Base-by-base conservation (phyloP, 2,113 vertebrate genomes). In the Rhadina sibilatrix region DNA sequence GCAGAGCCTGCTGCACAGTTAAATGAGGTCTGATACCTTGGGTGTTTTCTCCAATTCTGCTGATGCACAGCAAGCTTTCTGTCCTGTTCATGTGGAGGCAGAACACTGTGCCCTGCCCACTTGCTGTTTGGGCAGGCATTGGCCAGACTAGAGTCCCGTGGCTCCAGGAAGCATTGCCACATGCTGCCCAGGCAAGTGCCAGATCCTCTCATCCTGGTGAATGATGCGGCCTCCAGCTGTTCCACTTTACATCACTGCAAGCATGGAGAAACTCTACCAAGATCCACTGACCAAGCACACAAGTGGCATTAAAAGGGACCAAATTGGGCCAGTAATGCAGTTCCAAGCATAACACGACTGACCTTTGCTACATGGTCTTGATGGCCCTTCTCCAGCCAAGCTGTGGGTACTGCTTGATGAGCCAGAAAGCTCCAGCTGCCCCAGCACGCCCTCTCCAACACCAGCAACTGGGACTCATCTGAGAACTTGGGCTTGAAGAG, bases 1-100 rank as follows among this genome's bases (percentile, higher is more conserved):
- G 60, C 69, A 65, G 37, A 56, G 46, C 30, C 19, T 77, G 80
- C 40, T 49, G 44, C 72, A 40, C 20, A 15, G 37, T 31, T 20
- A 30, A 38, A 27, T 37, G 3, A 11, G 17, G 35, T 56, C 14
- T 0, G 0, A 2, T 7, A 4, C 8, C 33, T 15, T 3, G 9
- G 52, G 42, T 53, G 37, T 69, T 30, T 35, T 25, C 56, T 52
- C 52, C 25, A 3, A 40, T 12, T 40, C 37, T 56, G 54, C 50
- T 31, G 78, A 42, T 17, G 44, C 71, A 17, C 7, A 27, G 59
- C 4, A 10, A 31, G 57, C 8, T 71, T 52, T 54, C 25, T 7
- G 2, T 16, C 19, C 63, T 16, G 21, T 6, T 37, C 6, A 4
- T 0, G 1, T 10, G 19, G 33, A 61, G 33, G 59, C 59, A 47